phyloP scores from a whole-genome alignment of 2,888 invertebrate genomes.

The Coronaproctus castanopsis region DNA sequence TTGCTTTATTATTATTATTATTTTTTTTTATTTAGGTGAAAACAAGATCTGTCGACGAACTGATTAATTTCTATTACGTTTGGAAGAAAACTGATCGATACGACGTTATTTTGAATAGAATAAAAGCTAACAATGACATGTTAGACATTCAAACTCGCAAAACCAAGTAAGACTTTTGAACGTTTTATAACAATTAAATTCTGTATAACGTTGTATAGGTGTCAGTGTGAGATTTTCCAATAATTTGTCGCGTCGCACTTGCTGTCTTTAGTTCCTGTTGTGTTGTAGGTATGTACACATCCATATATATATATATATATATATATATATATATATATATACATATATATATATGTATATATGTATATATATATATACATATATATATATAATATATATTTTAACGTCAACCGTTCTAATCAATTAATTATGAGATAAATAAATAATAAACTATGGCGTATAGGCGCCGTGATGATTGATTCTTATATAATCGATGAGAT shows the following conservation, averaged over 20 bases:
- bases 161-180: neutral
- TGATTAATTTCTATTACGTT: conserved; percentile 84
- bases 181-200: neutral
- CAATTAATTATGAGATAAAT: too few relatives aligned
- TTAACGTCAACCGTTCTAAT: too few relatives aligned
- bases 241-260: neutral
- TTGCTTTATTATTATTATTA: neutral
- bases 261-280: too few relatives aligned
- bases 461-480: too few relatives aligned
- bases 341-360: too few relatives aligned
- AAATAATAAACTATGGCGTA: too few relatives aligned
- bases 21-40: conserved; percentile 36
- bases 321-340: too few relatives aligned
- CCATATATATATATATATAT: too few relatives aligned
- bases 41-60: conserved; percentile 80
- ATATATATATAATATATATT: too few relatives aligned
- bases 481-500: too few relatives aligned
- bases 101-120: conserved; percentile 32
- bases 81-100: conserved; percentile 98
- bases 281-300: too few relatives aligned
- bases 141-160: neutral
- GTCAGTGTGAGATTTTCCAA: neutral
- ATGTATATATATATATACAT: too few relatives aligned
- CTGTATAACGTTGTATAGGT: neutral
- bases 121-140: neutral